A percentile compares a stretch with the other conserved stretches of the same genome.
Evolutionary conservation across 2,797 vertebrate genomes (phyloP).

Genomic region (Hozukius guyotensis): DNA sequence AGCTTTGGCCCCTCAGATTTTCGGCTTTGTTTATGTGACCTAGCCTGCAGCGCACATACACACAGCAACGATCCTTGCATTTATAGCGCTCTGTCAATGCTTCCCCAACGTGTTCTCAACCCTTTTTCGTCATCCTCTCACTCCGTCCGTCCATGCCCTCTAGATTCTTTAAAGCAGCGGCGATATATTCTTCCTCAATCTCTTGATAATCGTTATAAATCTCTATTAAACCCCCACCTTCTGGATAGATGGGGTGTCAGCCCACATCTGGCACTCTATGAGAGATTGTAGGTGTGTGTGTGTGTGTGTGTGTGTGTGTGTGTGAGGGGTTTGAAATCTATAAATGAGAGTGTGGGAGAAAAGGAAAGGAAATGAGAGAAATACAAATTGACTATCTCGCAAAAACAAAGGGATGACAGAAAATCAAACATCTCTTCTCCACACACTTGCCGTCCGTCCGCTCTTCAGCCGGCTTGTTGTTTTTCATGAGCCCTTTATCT

Average conservation of each 20-base stretch:
- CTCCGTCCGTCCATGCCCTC: constrained; percentile 9
- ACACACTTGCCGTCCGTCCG: constrained; percentile 3
- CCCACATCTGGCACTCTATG: constrained; percentile 61
- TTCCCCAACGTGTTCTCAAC: neutral
- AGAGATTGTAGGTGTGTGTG: neutral
- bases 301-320: constrained; percentile 4
- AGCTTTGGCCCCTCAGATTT: constrained; percentile 52
- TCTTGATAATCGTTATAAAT: constrained; percentile 74
- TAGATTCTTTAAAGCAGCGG: constrained; percentile 35
- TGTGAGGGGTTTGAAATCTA: constrained; percentile 44
- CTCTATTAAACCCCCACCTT: constrained; percentile 71
- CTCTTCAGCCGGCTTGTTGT: constrained; percentile 17
- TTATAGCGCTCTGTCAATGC: constrained; percentile 22
- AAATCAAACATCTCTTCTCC: constrained; percentile 67
- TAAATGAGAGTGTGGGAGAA: constrained; percentile 50
- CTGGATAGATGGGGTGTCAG: constrained; percentile 72
- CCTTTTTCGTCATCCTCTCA: neutral
- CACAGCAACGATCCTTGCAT: constrained; percentile 3
- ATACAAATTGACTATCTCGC: constrained; percentile 69
- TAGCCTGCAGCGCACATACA: constrained; percentile 44
- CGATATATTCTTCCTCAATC: constrained; percentile 48
- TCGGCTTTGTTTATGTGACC: constrained; percentile 62
- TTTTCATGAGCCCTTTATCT: constrained; percentile 70
- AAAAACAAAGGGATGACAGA: constrained; percentile 75
- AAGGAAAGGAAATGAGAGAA: constrained; percentile 60